Conservation (phyloP, 2,113 vertebrate species). For the Notothenia rossii region DNA sequence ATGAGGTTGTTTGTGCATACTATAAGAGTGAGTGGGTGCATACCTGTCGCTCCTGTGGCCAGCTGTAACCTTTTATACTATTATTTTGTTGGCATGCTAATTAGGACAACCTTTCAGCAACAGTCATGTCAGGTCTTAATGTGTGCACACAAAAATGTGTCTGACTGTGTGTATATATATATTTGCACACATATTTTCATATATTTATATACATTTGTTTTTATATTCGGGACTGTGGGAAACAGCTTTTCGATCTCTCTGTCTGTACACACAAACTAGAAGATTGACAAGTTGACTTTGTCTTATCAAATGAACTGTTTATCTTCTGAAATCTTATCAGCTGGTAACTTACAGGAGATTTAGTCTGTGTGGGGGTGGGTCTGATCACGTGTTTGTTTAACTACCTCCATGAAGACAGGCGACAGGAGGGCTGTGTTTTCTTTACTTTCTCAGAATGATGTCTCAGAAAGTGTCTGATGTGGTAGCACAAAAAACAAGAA, state of each 20-base stretch:
- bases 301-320: neutral
- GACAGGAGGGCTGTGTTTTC: neutral
- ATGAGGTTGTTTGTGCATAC: conserved; percentile 23
- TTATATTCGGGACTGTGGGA: too few relatives aligned
- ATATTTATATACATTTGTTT: too few relatives aligned
- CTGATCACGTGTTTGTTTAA: neutral
- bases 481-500: conserved; percentile 5
- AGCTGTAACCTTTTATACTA: conserved; percentile 14
- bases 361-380: neutral
- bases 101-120: neutral
- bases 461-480: conserved; percentile 21
- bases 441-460: neutral
- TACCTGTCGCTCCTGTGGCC: conserved; percentile 30
- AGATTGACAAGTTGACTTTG: too few relatives aligned
- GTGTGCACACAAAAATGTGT: too few relatives aligned
- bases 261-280: too few relatives aligned
- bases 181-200: too few relatives aligned
- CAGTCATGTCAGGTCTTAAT: conserved; percentile 1
- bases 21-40: conserved; percentile 40
- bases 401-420: neutral
- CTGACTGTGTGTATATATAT: too few relatives aligned
- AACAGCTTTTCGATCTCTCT: too few relatives aligned
- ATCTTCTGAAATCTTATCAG: conserved; percentile 15
- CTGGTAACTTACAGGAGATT: neutral
- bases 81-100: conserved; percentile 14